Percentiles rank a stretch among this genome's conserved stretches.
Evolutionary conservation across 2,888 invertebrate species (phyloP).

Genomic region (Heliothis peltigera): DNA sequence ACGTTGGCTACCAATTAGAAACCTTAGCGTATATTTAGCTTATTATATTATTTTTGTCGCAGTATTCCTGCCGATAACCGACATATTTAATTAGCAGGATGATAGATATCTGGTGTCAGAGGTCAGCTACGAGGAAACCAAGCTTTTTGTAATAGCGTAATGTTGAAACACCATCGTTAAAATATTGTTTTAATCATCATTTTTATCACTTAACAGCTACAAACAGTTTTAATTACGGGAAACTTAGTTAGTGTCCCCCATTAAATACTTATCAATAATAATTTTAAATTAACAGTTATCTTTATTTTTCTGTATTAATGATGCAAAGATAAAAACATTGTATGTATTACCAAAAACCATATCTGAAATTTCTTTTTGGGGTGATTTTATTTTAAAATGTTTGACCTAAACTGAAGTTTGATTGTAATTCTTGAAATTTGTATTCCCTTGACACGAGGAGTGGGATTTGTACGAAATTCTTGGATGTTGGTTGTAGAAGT

Average conservation of each 20-base stretch:
- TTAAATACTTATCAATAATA: slow-evolving; percentile 77
- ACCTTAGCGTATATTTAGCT: slow-evolving; percentile 28
- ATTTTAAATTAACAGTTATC: slow-evolving; percentile 73
- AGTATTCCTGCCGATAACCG: slow-evolving; percentile 62
- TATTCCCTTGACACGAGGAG: slow-evolving; percentile 54
- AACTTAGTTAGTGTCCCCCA: slow-evolving; percentile 75
- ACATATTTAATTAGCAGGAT: slow-evolving; percentile 77
- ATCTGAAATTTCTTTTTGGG: slow-evolving; percentile 32
- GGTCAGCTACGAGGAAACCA: slow-evolving; percentile 81
- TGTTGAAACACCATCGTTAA: slow-evolving; percentile 73
- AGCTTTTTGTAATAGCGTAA: slow-evolving; percentile 58
- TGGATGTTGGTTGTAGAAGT: slow-evolving; percentile 16
- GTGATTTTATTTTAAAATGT: slow-evolving; percentile 35
- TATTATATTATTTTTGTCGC: slow-evolving; percentile 60
- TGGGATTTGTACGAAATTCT: slow-evolving; percentile 34
- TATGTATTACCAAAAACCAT: slow-evolving; percentile 30
- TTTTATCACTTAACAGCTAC: slow-evolving; percentile 78
- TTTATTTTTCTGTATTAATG: slow-evolving; percentile 68
- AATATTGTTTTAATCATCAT: slow-evolving; percentile 75
- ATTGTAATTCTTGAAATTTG: slow-evolving; percentile 60
- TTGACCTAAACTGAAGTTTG: slow-evolving; percentile 51
- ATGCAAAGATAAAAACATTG: slow-evolving; percentile 57
- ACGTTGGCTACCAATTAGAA: slow-evolving; percentile 44
- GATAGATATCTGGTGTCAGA: slow-evolving; percentile 84
- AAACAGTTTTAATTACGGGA: slow-evolving; percentile 85